Base-by-base conservation (phyloP, 2,888 invertebrate species). In the Griposia aprilina region DNA sequence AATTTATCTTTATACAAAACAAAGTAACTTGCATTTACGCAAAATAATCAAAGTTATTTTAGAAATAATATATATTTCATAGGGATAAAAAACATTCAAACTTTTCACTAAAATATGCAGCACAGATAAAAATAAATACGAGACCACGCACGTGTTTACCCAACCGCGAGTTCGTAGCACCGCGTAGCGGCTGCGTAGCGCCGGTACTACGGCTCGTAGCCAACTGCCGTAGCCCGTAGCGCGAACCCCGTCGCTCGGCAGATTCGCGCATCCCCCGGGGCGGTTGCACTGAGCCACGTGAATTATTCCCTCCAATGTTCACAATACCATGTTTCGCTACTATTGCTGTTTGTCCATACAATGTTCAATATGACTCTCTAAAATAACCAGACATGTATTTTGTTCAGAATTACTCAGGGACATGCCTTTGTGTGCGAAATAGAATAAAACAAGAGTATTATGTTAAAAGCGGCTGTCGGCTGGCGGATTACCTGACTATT, bases 121-220 rank as follows among this genome's bases (percentile, higher is more conserved):
- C 82, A 82, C 81, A 85, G 74, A 78, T 81, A 76, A 76, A 76
- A 85, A 78, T 79, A 81, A 79, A 80, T 85, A 83, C 88, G 86
- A 88, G 84, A 80, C 79, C 75, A 78, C 90, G 86, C 93, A 92
- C 94, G 94, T 93, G 93, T 88, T 88, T 85, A 89, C 79, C 81
- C 81, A 89, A 86, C 72, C 90, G 89, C 92, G 90, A 89, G 88
- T 90, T 83, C 93, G 94, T 93, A 93, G 92, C 91, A 80, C 86
- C 85, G 84, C 94, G 95, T 95, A 94, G 95, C 94, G 88, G 66
- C 78, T 73, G 77, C 89, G 94, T 94, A 94, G 94, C 93, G 88
- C 84, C 91, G 89, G 90, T 86, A 90, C 95, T 94, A 94, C 95
- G 94, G 84, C 90, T 88, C 94, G 95, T 95, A 95, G 95, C 92